Percentiles rank a stretch among this genome's conserved stretches.
phyloP scores from a whole-genome alignment of 35 echinoderm and acorn worm species.

The Lytechinus pictus region DNA sequence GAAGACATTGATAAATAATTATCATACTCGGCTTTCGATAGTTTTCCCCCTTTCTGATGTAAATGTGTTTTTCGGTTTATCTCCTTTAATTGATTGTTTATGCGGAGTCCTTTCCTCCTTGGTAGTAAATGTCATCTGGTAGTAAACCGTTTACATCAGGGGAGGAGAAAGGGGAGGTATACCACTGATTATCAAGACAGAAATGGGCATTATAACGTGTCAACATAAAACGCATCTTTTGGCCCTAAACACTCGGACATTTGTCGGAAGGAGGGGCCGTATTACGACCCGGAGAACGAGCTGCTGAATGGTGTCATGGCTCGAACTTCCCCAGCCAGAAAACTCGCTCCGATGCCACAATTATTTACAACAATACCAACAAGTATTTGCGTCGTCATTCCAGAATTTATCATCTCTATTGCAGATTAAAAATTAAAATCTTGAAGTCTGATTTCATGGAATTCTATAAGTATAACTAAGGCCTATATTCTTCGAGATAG shows the following conservation, averaged over 20 bases:
- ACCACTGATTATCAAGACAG: neutral
- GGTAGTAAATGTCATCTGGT: constrained; percentile 36
- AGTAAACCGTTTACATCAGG: constrained; percentile 52
- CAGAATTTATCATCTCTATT: neutral
- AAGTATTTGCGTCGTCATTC: neutral
- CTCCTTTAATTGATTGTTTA: constrained; percentile 32
- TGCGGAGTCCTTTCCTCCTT: constrained; percentile 7
- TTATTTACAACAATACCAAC: neutral
- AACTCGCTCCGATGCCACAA: neutral
- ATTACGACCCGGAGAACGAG: neutral
- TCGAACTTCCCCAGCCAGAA: neutral
- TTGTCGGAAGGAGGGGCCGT: neutral
- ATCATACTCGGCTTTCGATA: neutral
- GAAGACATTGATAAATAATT: too few species aligned
- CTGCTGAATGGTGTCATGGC: neutral
- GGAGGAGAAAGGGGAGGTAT: constrained; percentile 5
- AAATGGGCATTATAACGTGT: constrained; percentile 36
- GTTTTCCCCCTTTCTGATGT: neutral
- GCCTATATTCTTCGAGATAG: too few species aligned
- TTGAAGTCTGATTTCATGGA: neutral
- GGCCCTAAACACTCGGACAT: neutral
- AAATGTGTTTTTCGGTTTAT: neutral
- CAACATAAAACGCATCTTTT: constrained; percentile 42
- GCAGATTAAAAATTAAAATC: neutral
- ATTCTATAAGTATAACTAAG: too few species aligned